phyloP scores from a whole-genome alignment of 2,888 invertebrate species.

The Hartigia nigra region DNA sequence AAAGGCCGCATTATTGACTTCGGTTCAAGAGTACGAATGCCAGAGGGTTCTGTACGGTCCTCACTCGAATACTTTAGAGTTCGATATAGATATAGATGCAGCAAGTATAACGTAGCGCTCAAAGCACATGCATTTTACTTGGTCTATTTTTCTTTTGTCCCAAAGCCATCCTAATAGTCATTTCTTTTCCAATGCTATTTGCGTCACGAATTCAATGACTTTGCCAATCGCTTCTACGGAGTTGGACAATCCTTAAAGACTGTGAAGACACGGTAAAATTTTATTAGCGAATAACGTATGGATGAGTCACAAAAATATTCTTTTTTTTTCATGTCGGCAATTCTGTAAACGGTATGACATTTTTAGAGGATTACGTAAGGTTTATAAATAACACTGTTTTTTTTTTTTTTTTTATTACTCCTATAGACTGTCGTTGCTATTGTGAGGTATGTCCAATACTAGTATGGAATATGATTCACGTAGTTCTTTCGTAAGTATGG shows the following conservation, averaged over 20 bases:
- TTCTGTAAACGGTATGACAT: not conserved
- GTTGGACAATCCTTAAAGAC: not conserved
- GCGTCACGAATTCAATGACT: not conserved
- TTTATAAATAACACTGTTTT: not conserved
- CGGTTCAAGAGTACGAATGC: conserved; percentile 51
- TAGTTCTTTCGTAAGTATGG: not conserved
- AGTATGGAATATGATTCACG: not conserved
- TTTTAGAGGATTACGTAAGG: not conserved
- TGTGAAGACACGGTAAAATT: not conserved
- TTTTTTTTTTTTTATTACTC: not conserved
- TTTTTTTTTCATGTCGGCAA: not conserved
- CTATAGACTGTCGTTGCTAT: not conserved
- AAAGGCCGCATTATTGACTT: conserved; percentile 58
- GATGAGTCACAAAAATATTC: not conserved
- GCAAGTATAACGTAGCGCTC: not conserved
- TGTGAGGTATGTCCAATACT: not conserved
- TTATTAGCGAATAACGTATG: not conserved
- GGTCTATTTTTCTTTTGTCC: not conserved
- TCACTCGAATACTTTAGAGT: not conserved
- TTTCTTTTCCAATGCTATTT: not conserved
- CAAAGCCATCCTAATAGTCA: not conserved
- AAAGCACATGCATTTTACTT: not conserved
- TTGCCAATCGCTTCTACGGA: not conserved
- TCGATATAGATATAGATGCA: not conserved
- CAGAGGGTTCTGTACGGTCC: conserved; percentile 23